Evolutionary conservation across 2,113 vertebrate genomes (phyloP), one percentile per base, ranked within the genome.

Genomic region (Agapornis roseicollis): DNA sequence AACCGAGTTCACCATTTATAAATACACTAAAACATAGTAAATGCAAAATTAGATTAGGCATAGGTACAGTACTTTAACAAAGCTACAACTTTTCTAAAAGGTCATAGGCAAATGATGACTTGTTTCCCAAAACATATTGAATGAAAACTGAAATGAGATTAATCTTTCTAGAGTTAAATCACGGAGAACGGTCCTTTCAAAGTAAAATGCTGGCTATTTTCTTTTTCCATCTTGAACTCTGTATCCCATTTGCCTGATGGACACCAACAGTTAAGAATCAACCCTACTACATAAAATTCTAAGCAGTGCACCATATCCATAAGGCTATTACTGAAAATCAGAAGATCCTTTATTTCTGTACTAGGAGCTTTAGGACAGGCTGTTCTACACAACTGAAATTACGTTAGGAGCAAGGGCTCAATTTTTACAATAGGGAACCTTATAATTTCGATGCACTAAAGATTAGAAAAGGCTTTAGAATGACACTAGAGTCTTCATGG

Each of bases 11-110:
- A 98, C 97, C 97, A 97, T 98, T 98, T 98, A 98, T 98, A 98
- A 98, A 98, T 98, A 98, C 97, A 98, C 98, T 97, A 98, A 98
- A 97, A 98, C 98, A 98, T 94, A 97, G 96, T 98, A 97, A 96
- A 98, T 98, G 96, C 96, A 98, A 98, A 97, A 97, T 97, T 95
- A 97, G 96, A 96, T 97, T 97, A 97, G 97, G 97, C 93, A 94
- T 85, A 96, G 96, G 93, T 98, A 98, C 97, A 98, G 96, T 96
- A 98, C 98, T 97, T 97, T 96, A 98, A 98, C 95, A 97, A 97
- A 97, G 98, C 89, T 94, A 97, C 92, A 96, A 96, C 69, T 97
- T 96, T 91, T 94, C 97, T 96, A 96, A 96, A 97, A 96, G 88
- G 88, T 97, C 96, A 94, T 81, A 97, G 96, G 96, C 96, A 97